These are phyloP conservation scores for Electrophaes corylata DNA, from an alignment of 2,888 invertebrate species.

Conservation along the genomic window DNA sequence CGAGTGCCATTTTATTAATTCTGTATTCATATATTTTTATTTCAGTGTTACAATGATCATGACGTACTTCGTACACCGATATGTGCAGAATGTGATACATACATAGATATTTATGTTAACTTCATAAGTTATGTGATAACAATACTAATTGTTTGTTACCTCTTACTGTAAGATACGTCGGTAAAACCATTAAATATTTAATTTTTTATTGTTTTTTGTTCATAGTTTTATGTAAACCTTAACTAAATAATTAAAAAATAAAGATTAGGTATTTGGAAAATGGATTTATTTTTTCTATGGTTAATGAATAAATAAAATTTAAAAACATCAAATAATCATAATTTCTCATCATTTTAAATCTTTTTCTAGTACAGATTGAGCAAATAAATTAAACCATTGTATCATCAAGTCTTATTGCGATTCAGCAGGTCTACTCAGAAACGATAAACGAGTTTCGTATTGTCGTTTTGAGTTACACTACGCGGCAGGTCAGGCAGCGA, in stretches of 20 bases:
- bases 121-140: conserved; percentile 25
- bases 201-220: conserved; percentile 1
- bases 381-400: background rate
- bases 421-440: too few relatives aligned
- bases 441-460: too few relatives aligned
- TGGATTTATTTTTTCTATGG: conserved; percentile 3
- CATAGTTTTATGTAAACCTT: background rate
- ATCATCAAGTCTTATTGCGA: too few relatives aligned
- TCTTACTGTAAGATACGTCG: conserved; percentile 32
- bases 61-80: conserved; percentile 76
- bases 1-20: conserved; percentile 42
- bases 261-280: background rate
- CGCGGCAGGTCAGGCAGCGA: too few relatives aligned
- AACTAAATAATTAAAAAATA: background rate
- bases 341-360: background rate
- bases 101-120: conserved; percentile 31
- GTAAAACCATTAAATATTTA: conserved; percentile 31
- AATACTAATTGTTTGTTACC: conserved; percentile 41
- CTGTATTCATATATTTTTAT: conserved; percentile 54
- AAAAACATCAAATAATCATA: background rate
- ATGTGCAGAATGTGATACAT: conserved; percentile 64
- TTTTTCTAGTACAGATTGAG: background rate
- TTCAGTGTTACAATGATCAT: conserved; percentile 76
- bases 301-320: background rate
- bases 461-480: too few relatives aligned